These are phyloP conservation scores for Pithys albifrons DNA, from an alignment of 2,113 vertebrate species.

Conservation along the genomic window DNA sequence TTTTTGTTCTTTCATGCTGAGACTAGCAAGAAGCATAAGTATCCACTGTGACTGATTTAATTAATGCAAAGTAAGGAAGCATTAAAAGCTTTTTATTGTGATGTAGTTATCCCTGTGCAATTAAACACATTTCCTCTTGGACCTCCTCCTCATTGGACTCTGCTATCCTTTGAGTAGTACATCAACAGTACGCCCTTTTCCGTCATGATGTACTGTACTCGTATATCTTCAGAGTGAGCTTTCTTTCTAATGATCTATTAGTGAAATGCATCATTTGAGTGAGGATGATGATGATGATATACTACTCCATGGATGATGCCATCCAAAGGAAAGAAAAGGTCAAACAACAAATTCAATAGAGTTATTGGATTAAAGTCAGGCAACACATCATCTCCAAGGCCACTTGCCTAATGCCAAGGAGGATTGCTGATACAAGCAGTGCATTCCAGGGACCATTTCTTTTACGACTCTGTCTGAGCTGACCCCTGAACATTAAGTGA, in stretches of 20 bases:
- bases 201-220: slow-evolving; percentile 11
- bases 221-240: slow-evolving; percentile 34
- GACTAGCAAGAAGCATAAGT: not conserved
- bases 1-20: not conserved
- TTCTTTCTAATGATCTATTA: slow-evolving; percentile 72
- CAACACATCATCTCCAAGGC: slow-evolving; percentile 60
- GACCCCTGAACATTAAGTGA: not conserved
- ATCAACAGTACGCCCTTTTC: not conserved
- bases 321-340: slow-evolving; percentile 70
- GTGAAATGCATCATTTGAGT: slow-evolving; percentile 63
- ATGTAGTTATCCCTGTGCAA: not conserved
- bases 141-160: not conserved
- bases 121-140: not conserved
- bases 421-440: slow-evolving; percentile 46
- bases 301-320: slow-evolving; percentile 54
- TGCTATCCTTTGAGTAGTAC: not conserved
- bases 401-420: not conserved
- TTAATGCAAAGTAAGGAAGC: not conserved
- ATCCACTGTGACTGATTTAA: not conserved
- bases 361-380: slow-evolving; percentile 69
- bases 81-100: slow-evolving; percentile 1
- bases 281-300: slow-evolving; percentile 73
- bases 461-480: not conserved
- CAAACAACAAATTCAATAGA: slow-evolving; percentile 73
- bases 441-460: not conserved